Conservation (phyloP, 2,113 vertebrate species). For the Cyphomyrus discorhynchus region DNA sequence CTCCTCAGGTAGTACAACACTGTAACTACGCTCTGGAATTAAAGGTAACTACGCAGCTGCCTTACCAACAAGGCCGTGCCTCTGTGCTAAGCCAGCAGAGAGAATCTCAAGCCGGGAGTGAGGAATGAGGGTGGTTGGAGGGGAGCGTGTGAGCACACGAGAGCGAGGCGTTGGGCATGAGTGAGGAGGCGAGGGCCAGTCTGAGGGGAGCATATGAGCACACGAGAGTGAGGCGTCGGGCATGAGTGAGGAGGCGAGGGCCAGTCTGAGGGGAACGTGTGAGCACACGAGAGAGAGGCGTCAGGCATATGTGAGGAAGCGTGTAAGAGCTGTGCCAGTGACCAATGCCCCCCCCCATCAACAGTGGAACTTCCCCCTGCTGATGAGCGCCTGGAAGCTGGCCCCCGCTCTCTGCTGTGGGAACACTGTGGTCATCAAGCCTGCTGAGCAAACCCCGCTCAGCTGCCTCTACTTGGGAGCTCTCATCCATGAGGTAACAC, state of each 20-base stretch:
- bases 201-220: neutral
- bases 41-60: neutral
- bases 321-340: neutral
- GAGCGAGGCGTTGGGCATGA: neutral
- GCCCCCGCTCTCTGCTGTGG: constrained; percentile 91
- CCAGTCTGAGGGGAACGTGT: neutral
- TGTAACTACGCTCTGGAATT: neutral
- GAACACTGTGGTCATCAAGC: constrained; percentile 93
- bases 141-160: neutral
- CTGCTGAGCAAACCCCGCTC: constrained; percentile 93
- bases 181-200: neutral
- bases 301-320: neutral
- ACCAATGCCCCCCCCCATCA: neutral
- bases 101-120: neutral
- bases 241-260: neutral
- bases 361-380: constrained; percentile 98
- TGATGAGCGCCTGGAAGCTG: constrained; percentile 98
- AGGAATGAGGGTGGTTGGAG: neutral
- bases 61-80: neutral
- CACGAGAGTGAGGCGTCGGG: neutral
- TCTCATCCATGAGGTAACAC: constrained; percentile 89
- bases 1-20: neutral
- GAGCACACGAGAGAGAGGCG: neutral
- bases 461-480: constrained; percentile 89
- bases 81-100: neutral